A percentile compares a stretch with the other conserved stretches of the same genome.
phyloP scores from a whole-genome alignment of 2,888 invertebrate genomes.

The Trichogramma evanescens region DNA sequence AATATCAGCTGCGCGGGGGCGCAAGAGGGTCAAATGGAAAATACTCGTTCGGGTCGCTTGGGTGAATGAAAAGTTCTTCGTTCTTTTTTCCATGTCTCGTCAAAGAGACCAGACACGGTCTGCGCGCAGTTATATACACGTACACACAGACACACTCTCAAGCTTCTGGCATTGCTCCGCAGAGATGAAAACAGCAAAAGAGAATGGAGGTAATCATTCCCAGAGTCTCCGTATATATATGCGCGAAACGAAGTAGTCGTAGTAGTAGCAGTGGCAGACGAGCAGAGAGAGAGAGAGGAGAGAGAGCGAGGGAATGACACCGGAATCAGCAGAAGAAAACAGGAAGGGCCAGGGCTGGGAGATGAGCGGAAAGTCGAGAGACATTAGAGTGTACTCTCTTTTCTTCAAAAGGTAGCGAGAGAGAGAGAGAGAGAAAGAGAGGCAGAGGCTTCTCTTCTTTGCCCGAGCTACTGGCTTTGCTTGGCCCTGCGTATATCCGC shows the following conservation, averaged over 20 bases:
- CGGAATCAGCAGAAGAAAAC: too few relatives aligned
- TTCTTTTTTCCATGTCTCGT: constrained; percentile 24
- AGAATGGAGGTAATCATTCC: constrained; percentile 26
- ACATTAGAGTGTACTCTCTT: constrained; percentile 25
- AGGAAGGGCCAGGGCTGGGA: not conserved
- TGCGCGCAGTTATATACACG: not conserved
- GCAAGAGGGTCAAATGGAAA: constrained; percentile 5
- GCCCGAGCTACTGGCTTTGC: constrained; percentile 2
- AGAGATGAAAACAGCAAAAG: not conserved
- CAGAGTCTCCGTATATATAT: constrained; percentile 13
- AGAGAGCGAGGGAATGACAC: constrained; percentile 19
- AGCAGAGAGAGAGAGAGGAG: constrained; percentile 9
- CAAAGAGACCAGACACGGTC: constrained; percentile 20
- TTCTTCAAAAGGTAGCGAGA: constrained; percentile 3
- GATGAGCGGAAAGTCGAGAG: not conserved
- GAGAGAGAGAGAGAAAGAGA: not conserved
- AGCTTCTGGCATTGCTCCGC: too few relatives aligned
- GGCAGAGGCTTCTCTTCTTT: not conserved
- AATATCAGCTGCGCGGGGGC: not conserved
- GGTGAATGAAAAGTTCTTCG: constrained; percentile 19
- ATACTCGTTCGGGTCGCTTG: constrained; percentile 6
- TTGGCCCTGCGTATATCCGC: not conserved
- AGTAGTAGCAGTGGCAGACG: too few relatives aligned
- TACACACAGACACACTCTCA: too few relatives aligned
- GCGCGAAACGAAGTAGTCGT: constrained; percentile 6